Evolutionary conservation across 2,797 vertebrate genomes (phyloP), one percentile per base, ranked within the genome.

Genomic region (Cyclopterus lumpus): DNA sequence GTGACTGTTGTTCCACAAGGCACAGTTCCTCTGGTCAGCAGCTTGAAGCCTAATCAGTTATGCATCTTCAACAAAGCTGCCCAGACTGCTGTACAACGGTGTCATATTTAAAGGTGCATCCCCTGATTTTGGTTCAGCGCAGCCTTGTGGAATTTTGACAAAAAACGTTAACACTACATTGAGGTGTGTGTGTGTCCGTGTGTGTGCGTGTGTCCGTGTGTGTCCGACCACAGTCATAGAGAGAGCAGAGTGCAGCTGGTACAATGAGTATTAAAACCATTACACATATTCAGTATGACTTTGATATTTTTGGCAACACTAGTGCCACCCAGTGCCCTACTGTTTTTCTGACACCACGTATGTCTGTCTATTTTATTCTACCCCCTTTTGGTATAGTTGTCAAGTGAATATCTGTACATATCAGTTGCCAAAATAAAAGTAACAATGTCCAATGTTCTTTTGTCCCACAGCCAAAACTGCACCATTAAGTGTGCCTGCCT

Each of bases 391-490:
- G 14, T 16, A 4, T 8, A 16, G 6, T 30, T 51, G 5, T 66
- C 6, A 68, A 44, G 28, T 65, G 49, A 68, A 64, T 57, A 20
- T 57, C 7, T n/a, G 40, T 67, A 22, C 22, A 48, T 60, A 57
- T 20, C 26, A 1, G 3, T 20, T 60, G 26, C 59, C 24, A 63
- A 70, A 60, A 75, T 63, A 4, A 26, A 80, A 75, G 24, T 70
- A 79, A 71, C 59, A 16, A 64, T 57, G 20, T 69, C 12, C 28
- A 36, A 38, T 54, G 53, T 67, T 82, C 51, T 84, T 83, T 75
- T 80, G 20, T 92, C 84, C 86, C 67, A 69, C 96, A 98, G 97
- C 97, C 97, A 95, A 98, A 98, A 97, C 94, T 97, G 93, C 97
- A 97, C 96, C 97, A 97, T 96, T 95, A 83, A 96, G 93, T 95